A percentile compares a stretch with the other conserved stretches of the same genome.
These are phyloP conservation scores for Notospermus geniculatus DNA, from an alignment of 1,140 invertebrate species.

Conservation along the genomic window DNA sequence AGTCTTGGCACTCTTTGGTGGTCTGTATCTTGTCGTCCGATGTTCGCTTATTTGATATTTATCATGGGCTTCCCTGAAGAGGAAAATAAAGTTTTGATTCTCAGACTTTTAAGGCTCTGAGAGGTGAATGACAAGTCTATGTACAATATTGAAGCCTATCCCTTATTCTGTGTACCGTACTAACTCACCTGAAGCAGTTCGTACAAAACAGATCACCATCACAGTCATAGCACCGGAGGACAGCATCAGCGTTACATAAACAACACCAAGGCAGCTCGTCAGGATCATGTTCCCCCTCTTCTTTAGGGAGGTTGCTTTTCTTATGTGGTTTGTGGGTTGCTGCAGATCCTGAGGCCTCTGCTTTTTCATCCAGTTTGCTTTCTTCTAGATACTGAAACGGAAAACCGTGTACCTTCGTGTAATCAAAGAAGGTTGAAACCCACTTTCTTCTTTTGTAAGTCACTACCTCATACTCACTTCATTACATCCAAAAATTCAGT, in stretches of 20 bases:
- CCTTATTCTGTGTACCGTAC: too few relatives aligned
- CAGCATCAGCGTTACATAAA: constrained; percentile 74
- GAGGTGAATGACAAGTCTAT: too few relatives aligned
- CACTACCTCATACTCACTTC: too few relatives aligned
- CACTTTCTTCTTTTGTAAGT: too few relatives aligned
- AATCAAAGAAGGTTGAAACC: too few relatives aligned
- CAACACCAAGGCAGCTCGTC: constrained; percentile 74
- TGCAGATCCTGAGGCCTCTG: constrained; percentile 27
- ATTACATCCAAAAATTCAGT: too few relatives aligned
- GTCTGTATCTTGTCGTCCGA: constrained; percentile 9
- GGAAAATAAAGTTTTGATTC: too few relatives aligned
- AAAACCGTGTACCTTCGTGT: neutral
- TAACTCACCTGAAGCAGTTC: constrained; percentile 62
- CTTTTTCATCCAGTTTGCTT: constrained; percentile 33
- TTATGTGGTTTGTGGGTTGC: constrained; percentile 10
- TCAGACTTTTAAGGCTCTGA: too few relatives aligned
- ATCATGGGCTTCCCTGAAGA: constrained; percentile 13
- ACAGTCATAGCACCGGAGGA: constrained; percentile 67
- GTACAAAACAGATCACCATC: constrained; percentile 70
- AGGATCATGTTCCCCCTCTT: constrained; percentile 1
- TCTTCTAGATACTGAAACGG: constrained; percentile 37
- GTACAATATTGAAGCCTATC: too few relatives aligned
- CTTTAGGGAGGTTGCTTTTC: neutral
- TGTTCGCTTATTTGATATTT: constrained; percentile 12
- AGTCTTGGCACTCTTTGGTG: neutral